Conservation (phyloP, 1,140 invertebrate genomes). For the Dinoponera quadriceps region DNA sequence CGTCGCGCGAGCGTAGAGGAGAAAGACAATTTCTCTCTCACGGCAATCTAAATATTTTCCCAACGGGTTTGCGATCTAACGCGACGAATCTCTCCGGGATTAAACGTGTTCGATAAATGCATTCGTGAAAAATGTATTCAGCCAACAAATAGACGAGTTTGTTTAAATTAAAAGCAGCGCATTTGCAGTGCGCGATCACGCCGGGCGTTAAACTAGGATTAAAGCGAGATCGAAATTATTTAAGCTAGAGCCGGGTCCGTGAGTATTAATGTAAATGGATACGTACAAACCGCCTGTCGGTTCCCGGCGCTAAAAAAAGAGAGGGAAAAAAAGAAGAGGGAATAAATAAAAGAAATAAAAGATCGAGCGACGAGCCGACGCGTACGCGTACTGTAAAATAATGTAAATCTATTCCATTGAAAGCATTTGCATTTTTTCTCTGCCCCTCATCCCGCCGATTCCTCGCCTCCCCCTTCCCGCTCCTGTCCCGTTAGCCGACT, state of each 20-base stretch:
- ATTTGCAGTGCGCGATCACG: slow-evolving; percentile 30
- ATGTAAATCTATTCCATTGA: slow-evolving; percentile 70
- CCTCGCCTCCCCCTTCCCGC: not conserved
- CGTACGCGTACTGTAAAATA: slow-evolving; percentile 67
- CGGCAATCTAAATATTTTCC: not conserved
- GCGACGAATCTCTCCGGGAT: not conserved
- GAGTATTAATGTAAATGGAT: slow-evolving; percentile 56
- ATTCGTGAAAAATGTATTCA: slow-evolving; percentile 4
- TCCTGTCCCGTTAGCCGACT: slow-evolving; percentile 75
- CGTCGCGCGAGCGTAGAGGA: not conserved
- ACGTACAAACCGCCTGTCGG: slow-evolving; percentile 53
- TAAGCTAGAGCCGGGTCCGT: slow-evolving; percentile 12
- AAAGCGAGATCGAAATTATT: slow-evolving; percentile 48
- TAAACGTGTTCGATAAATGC: not conserved
- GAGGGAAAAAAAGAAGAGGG: not conserved
- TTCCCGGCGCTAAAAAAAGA: slow-evolving; percentile 13
- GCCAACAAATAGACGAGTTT: slow-evolving; percentile 3
- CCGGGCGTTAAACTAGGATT: slow-evolving; percentile 33
- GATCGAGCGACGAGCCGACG: slow-evolving; percentile 41
- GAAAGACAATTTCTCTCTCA: not conserved
- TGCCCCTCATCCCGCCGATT: slow-evolving; percentile 19
- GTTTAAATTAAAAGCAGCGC: not conserved
- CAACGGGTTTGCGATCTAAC: not conserved
- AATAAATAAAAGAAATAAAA: slow-evolving; percentile 22
- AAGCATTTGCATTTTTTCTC: slow-evolving; percentile 72